phyloP scores from a whole-genome alignment of 1,140 invertebrate species.

The Helicoverpa armigera region DNA sequence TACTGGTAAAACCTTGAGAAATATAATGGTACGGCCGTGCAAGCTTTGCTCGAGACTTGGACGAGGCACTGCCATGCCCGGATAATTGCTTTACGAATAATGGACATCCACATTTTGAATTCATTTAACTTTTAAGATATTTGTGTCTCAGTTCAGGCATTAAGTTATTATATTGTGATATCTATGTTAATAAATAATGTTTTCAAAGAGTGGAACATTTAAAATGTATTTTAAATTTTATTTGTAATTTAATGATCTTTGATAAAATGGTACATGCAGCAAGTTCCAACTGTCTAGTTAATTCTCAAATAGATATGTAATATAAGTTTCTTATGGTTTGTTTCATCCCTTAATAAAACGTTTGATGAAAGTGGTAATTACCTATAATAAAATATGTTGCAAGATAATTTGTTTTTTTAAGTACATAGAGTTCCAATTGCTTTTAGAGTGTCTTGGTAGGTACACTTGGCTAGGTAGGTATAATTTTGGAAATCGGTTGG shows the following conservation, averaged over 20 bases:
- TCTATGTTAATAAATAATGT: conserved; percentile 46
- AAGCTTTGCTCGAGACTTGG: too few relatives aligned
- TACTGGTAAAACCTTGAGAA: conserved; percentile 1
- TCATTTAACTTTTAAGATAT: conserved; percentile 14
- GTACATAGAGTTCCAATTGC: too few relatives aligned
- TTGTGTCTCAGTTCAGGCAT: conserved; percentile 38
- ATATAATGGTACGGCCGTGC: background rate
- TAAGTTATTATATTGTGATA: conserved; percentile 51
- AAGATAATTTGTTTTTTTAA: conserved; percentile 56
- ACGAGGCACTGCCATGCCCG: too few relatives aligned
- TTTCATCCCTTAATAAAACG: conserved; percentile 64
- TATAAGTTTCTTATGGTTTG: conserved; percentile 63
- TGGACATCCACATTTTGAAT: conserved; percentile 27
- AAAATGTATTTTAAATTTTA: conserved; percentile 43
- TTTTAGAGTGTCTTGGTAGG: too few relatives aligned
- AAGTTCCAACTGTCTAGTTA: conserved; percentile 50
- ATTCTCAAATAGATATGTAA: conserved; percentile 64
- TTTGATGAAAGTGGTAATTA: conserved; percentile 74
- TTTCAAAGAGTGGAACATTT: conserved; percentile 19
- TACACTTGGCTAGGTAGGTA: background rate
- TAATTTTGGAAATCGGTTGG: too few relatives aligned
- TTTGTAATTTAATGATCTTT: conserved; percentile 42
- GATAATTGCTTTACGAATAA: background rate
- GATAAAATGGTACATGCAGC: conserved; percentile 44
- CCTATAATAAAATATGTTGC: conserved; percentile 76